Evolutionary conservation across 2,797 vertebrate genomes (phyloP), one percentile per base, ranked within the genome.

Genomic region (Hipposideros larvatus): DNA sequence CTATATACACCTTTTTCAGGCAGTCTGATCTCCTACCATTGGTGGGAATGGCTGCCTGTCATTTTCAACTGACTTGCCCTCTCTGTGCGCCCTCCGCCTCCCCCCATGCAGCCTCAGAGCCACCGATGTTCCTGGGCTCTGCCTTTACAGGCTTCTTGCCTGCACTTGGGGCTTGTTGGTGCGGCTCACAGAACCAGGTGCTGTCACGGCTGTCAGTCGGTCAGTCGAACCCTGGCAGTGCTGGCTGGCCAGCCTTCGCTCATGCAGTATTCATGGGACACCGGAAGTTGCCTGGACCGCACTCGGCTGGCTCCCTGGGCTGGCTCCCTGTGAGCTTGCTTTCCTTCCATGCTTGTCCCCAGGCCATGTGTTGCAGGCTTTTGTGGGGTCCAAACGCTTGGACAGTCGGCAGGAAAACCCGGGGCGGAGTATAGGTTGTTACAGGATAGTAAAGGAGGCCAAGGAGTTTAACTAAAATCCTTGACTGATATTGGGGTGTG

Each of bases 401-500:
- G 86, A 24, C 48, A 61, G 7, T 13, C 77, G 74, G 48, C 26
- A 75, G 63, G 79, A n/a, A 61, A 77, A 48, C 34, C n/a, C 57
- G n/a, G 51, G 37, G n/a, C 37, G 41, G 19, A 66, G 48, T 66
- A 5, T 26, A 66, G 8, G 5, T 66, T n/a, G 16, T 46, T 71
- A 34, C 71, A 31, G 74, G 43, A 57, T 57, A 41, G 15, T 65
- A 24, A 91, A 91, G 77, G 43, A 57, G 53, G 15, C 24, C 31
- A 31, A 77, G 28, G 43, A 48, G 37, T 83, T 94, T 93, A 70
- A 37, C 73, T 46, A n/a, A 93, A 90, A 92, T 68, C 13, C 34
- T 87, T 78, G 53, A 14, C 68, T 61, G 63, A 24, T 14, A 31
- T 7, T 84, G 31, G 22, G 41, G 41, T 43, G 4, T 83, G 61